Evolutionary conservation across 2,113 vertebrate genomes (phyloP), one percentile per base, ranked within the genome.

Genomic region (Bagarius yarrelli): DNA sequence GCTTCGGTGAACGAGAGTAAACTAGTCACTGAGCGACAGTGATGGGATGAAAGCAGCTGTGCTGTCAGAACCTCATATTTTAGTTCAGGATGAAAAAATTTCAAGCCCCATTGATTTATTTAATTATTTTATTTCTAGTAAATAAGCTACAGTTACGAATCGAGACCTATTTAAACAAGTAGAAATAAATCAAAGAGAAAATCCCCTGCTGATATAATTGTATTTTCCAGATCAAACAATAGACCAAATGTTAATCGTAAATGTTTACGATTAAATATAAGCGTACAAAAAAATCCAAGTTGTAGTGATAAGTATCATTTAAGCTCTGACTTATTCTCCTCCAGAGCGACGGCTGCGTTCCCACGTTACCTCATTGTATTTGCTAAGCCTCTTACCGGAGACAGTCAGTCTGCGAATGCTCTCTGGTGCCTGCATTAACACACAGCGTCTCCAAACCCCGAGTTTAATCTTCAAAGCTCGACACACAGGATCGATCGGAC

Each of bases 361-460:
- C 67, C 67, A 50, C n/a, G 6, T 72, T 30, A 53, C 16, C 47
- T 25, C 30, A 2, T 32, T 53, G 27, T 72, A 53, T 30, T 72
- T 53, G 52, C 50, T 21, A 30, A 53, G 70, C 15, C 47, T 30
- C 70, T 32, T 32, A 53, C 47, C 19, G 70, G 70, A 72, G 70
- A 50, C 70, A 72, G 70, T 53, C 70, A 72, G 70, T 72, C 50
- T 32, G 70, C 5, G 25, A 53, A 21, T 3, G 50, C 27, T 85
- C 88, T 83, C 83, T 66, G 23, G 81, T 83, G 86, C 83, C 53
- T 87, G 87, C 81, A 90, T 88, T 87, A 90, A 78, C 83, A 3
- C 59, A 63, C 13, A 32, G 83, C 81, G 57, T 53, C 80, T 85
- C 79, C 82, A 66, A 80, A 78, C 78, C 8, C 67, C 4, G 73